Evolutionary conservation across 2,113 vertebrate species (phyloP).

Genomic region (Gobiocypris rarus): DNA sequence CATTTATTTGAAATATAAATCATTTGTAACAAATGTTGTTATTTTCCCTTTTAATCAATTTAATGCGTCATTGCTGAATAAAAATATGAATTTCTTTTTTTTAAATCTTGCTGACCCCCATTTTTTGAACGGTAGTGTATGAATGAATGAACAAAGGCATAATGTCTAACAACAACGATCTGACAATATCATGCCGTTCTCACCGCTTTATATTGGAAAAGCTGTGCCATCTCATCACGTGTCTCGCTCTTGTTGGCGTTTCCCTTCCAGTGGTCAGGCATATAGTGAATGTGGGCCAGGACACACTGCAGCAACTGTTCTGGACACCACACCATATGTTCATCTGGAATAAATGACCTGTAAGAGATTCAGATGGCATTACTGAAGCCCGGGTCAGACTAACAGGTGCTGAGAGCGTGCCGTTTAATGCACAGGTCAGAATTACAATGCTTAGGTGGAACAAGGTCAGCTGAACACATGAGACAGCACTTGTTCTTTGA

Average conservation of each 20-base stretch:
- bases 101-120: no score
- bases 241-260: conserved; percentile 95
- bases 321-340: conserved; percentile 96
- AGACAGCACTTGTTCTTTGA: neutral
- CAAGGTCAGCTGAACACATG: neutral
- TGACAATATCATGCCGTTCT: conserved; percentile 63
- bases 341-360: conserved; percentile 97
- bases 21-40: neutral
- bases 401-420: conserved; percentile 20
- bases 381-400: neutral
- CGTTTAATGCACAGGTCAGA: neutral
- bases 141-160: neutral
- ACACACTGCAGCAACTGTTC: conserved; percentile 96
- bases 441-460: neutral
- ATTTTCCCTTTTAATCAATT: neutral
- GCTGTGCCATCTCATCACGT: conserved; percentile 94
- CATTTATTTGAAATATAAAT: neutral
- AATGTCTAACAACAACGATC: neutral
- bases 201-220: conserved; percentile 99
- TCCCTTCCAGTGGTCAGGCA: conserved; percentile 99
- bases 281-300: conserved; percentile 97
- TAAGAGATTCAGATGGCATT: neutral
- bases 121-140: neutral
- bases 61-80: neutral
- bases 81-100: neutral